These are phyloP conservation scores for Colossoma macropomum DNA, from an alignment of 2,113 vertebrate genomes.

Conservation along the genomic window DNA sequence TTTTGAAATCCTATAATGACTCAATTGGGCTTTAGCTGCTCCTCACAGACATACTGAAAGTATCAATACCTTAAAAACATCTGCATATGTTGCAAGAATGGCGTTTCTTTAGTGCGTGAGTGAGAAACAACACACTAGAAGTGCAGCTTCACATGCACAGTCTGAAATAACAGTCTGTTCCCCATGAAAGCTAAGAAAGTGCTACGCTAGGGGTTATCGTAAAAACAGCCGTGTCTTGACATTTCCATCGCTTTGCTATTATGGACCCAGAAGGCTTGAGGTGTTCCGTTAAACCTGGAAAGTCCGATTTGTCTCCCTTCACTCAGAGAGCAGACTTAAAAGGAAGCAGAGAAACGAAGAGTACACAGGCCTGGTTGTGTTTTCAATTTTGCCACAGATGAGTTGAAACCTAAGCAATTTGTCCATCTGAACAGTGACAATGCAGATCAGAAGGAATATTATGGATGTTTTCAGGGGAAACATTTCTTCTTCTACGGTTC, in stretches of 20 bases:
- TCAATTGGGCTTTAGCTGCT: not conserved
- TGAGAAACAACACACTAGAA: not conserved
- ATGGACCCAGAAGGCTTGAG: constrained; percentile 65
- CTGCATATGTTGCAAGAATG: constrained; percentile 14
- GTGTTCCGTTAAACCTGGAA: constrained; percentile 62
- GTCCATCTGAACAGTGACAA: constrained; percentile 54
- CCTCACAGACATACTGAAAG: not conserved
- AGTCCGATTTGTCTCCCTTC: constrained; percentile 56
- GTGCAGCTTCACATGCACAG: not conserved
- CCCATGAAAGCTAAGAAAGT: constrained; percentile 28
- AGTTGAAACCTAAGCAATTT: constrained; percentile 57
- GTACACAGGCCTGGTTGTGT: constrained; percentile 50
- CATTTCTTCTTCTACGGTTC: constrained; percentile 49
- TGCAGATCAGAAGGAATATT: constrained; percentile 54
- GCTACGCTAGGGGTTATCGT: constrained; percentile 43
- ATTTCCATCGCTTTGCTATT: constrained; percentile 62
- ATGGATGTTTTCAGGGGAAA: constrained; percentile 52
- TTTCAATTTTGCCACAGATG: constrained; percentile 60
- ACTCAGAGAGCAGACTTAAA: constrained; percentile 48
- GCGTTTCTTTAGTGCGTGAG: not conserved
- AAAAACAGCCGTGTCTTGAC: constrained; percentile 56
- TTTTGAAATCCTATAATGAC: constrained; percentile 5
- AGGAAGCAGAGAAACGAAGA: constrained; percentile 41
- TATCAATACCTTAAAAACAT: constrained; percentile 26
- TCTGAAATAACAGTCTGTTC: not conserved